A percentile compares a stretch with the other conserved stretches of the same genome.
Evolutionary conservation across 2,888 invertebrate species (phyloP).

Genomic region (Cephus nigrinus): DNA sequence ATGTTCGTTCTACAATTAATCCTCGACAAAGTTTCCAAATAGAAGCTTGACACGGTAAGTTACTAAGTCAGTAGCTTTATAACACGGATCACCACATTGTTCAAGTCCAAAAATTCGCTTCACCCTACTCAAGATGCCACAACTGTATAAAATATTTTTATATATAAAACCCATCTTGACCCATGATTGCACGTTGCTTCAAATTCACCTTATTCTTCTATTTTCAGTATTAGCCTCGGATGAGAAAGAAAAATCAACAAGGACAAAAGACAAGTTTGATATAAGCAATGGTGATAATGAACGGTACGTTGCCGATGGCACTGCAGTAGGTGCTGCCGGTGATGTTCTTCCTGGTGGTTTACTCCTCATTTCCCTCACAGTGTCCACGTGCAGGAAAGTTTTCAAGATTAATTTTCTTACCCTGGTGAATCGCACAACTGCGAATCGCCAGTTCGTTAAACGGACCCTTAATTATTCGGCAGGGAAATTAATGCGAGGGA

Average conservation of each 20-base stretch:
- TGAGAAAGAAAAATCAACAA: not conserved
- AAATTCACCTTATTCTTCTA: not conserved
- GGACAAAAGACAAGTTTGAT: not conserved
- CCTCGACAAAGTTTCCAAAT: not conserved
- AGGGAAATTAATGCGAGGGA: not conserved
- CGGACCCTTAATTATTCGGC: not conserved
- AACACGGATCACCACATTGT: not conserved
- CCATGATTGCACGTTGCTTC: not conserved
- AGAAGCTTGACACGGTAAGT: not conserved
- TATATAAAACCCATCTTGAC: not conserved
- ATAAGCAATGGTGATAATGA: not conserved
- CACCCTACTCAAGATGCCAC: not conserved
- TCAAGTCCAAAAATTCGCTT: not conserved
- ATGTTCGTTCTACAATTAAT: not conserved
- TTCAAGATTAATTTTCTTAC: slow-evolving; percentile 3
- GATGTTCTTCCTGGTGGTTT: not conserved
- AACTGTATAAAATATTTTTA: not conserved
- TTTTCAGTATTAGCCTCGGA: not conserved
- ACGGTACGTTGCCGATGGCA: not conserved
- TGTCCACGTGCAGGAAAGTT: not conserved
- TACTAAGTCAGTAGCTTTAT: not conserved
- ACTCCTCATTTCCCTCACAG: not conserved
- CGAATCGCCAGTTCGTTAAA: not conserved
- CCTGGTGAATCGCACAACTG: not conserved
- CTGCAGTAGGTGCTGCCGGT: not conserved